phyloP scores from a whole-genome alignment of 1,140 invertebrate species.

The Reticulitermes speratus region DNA sequence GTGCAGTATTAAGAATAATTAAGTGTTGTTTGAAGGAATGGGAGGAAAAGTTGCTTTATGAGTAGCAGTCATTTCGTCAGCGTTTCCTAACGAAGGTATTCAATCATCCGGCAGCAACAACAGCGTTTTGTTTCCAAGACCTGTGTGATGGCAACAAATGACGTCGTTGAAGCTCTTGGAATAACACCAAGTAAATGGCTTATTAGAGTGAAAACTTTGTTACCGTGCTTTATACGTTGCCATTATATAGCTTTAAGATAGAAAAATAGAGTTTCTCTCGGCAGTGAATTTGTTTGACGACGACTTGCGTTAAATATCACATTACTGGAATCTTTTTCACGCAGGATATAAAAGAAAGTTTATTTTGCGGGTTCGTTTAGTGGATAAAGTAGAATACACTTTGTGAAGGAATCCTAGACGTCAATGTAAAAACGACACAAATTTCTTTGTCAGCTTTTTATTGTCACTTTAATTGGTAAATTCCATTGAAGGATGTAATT shows the following conservation, averaged over 20 bases:
- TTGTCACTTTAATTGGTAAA: too few relatives aligned
- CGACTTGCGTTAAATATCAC: neutral
- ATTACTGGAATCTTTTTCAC: neutral
- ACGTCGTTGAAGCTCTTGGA: slow-evolving; percentile 3
- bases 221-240: neutral
- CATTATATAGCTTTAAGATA: slow-evolving; percentile 4
- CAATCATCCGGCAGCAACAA: neutral
- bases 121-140: neutral
- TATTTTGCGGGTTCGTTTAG: slow-evolving; percentile 8
- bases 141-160: slow-evolving; percentile 8
- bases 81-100: neutral
- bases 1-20: too few relatives aligned
- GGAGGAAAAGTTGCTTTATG: too few relatives aligned
- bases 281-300: neutral
- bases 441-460: neutral
- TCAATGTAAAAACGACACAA: neutral
- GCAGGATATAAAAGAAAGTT: neutral
- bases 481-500: too few relatives aligned
- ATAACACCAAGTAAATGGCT: slow-evolving; percentile 1
- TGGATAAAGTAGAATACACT: neutral
- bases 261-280: neutral
- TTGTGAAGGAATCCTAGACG: neutral
- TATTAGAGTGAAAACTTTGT: slow-evolving; percentile 1
- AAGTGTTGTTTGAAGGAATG: too few relatives aligned
- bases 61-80: too few relatives aligned